Evolutionary conservation across 1,140 invertebrate species (phyloP).

Genomic region (Halesus radiatus): DNA sequence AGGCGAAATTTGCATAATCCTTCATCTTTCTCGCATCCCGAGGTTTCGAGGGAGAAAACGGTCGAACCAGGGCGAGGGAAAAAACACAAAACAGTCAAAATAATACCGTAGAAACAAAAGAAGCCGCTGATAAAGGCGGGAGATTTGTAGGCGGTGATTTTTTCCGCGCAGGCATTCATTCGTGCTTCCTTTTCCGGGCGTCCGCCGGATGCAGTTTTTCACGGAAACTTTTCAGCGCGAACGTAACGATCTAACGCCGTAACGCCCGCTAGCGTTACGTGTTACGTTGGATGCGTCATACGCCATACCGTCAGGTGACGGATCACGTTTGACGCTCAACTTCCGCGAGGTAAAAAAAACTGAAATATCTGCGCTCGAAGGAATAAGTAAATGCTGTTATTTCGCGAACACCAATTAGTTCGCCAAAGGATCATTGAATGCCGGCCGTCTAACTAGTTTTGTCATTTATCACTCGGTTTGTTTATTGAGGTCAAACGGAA

Average conservation of each 20-base stretch:
- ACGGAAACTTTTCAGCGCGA: slow-evolving; percentile 48
- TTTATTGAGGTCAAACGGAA: not conserved
- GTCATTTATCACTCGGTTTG: not conserved
- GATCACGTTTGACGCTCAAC: not conserved
- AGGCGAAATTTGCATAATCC: slow-evolving; percentile 57
- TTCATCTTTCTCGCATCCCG: slow-evolving; percentile 55
- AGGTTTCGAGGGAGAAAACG: slow-evolving; percentile 36
- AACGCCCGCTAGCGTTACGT: not conserved
- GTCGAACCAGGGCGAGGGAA: slow-evolving; percentile 35
- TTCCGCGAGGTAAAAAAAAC: not conserved
- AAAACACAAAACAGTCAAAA: slow-evolving; percentile 29
- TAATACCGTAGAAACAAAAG: slow-evolving; percentile 54
- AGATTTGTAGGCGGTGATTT: slow-evolving; percentile 57
- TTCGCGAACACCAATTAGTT: no score
- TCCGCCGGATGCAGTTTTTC: slow-evolving; percentile 55
- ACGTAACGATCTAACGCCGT: slow-evolving; percentile 23
- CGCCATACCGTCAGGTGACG: not conserved
- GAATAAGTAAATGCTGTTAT: no score
- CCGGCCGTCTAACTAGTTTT: not conserved
- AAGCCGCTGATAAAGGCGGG: slow-evolving; percentile 48
- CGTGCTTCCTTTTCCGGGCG: slow-evolving; percentile 48
- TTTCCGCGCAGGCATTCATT: slow-evolving; percentile 44
- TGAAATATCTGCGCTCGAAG: no score
- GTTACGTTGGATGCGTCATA: slow-evolving; percentile 13
- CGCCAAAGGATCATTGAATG: not conserved